Evolutionary conservation across 2,113 vertebrate species (phyloP), one percentile per base, ranked within the genome.

Genomic region (Malurus alboscapulatus): DNA sequence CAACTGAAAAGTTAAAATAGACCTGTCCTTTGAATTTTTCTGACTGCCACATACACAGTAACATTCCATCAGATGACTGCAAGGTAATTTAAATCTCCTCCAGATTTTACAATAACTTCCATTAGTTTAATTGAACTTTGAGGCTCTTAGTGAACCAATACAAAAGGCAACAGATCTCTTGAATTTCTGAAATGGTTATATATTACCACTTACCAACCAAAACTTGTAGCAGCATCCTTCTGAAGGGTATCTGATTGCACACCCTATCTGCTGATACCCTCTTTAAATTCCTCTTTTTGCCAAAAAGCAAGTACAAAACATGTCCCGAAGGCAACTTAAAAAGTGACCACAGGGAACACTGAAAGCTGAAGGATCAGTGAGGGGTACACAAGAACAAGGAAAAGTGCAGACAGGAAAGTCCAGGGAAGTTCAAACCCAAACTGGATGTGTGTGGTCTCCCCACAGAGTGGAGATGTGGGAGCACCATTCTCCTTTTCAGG

Each of bases 1-100:
- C 21, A 91, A 30, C 40, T 61, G 48, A 72, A 87, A 79, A 66
- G 73, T 85, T 66, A 76, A 89, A 72, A 11, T 40, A 88, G 29
- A 88, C 13, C 14, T 44, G 24, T 24, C 26, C 58, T 61, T 71
- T 69, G 36, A 30, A 19, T 69, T 69, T 86, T 86, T 68, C 47
- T 63, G 47, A 63, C 22, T 47, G 32, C 26, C 42, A 54, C 18
- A 59, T 38, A 54, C 26, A 61, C 25, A 17, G 24, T 54, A 17
- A 68, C 18, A 29, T n/a, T 55, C n/a, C 10, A 17, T 44, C 42
- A 89, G 5, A n/a, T 3, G 26, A 73, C 20, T 48, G 17, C 21
- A 76, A 79, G 27, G 21, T 83, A 89, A 89, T 29, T 29, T 58
- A 30, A 55, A 66, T 26, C 32, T 55, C 11, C 21, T 45, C 54